These are phyloP conservation scores for Phanerotoma sp. DNA, from an alignment of 2,888 invertebrate species.

Conservation along the genomic window DNA sequence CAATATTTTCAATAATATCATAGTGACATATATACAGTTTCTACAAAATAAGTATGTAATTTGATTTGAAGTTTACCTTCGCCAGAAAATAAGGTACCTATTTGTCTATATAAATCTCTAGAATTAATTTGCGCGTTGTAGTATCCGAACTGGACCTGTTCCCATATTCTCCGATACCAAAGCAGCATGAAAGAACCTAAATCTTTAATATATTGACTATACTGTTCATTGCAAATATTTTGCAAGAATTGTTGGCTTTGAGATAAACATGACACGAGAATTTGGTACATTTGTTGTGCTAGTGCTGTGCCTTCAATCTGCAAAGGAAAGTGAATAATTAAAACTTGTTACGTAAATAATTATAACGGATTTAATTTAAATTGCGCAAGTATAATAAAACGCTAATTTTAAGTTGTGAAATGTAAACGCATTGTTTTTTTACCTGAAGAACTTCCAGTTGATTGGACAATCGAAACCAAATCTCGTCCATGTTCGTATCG, in stretches of 20 bases:
- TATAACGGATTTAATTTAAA: too few relatives aligned
- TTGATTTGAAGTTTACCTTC: slow-evolving; percentile 40
- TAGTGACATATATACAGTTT: too few relatives aligned
- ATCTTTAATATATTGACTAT: slow-evolving; percentile 40
- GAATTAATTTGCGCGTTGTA: slow-evolving; percentile 41
- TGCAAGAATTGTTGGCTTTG: slow-evolving; percentile 38
- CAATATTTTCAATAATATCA: neutral
- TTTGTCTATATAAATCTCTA: slow-evolving; percentile 39
- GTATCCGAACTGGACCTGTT: slow-evolving; percentile 42
- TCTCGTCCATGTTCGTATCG: slow-evolving; percentile 49
- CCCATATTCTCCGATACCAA: slow-evolving; percentile 40
- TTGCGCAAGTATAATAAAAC: too few relatives aligned
- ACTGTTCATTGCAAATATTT: slow-evolving; percentile 39
- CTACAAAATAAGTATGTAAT: too few relatives aligned
- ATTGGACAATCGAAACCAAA: slow-evolving; percentile 50
- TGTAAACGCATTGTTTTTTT: too few relatives aligned
- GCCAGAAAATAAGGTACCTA: slow-evolving; percentile 34
- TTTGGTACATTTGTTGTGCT: slow-evolving; percentile 46
- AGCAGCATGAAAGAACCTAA: slow-evolving; percentile 34
- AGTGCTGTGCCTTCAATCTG: slow-evolving; percentile 46
- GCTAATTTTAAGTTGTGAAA: too few relatives aligned
- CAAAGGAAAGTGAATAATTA: too few relatives aligned
- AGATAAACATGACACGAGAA: slow-evolving; percentile 37
- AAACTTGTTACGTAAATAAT: too few relatives aligned
- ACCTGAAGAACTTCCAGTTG: slow-evolving; percentile 54